phyloP scores from a whole-genome alignment of 2,113 vertebrate species.

The Ceyx melanurus region DNA sequence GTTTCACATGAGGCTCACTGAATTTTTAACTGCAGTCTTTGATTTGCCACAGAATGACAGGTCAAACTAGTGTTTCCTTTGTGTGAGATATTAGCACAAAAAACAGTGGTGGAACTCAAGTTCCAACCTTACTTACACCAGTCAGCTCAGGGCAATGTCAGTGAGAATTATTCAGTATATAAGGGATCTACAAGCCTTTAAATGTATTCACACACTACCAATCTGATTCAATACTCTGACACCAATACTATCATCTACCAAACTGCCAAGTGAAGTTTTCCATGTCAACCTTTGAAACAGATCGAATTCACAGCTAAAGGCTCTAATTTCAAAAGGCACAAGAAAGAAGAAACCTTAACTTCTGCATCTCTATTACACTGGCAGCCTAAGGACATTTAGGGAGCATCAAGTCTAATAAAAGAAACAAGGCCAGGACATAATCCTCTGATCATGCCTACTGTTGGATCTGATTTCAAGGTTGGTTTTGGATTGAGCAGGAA shows the following conservation, averaged over 20 bases:
- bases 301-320: neutral
- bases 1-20: neutral
- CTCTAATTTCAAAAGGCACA: neutral
- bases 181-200: neutral
- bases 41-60: neutral
- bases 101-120: neutral
- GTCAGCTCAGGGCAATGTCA: neutral
- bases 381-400: neutral
- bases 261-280: neutral
- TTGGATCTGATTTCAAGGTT: neutral
- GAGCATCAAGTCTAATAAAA: neutral
- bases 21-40: neutral
- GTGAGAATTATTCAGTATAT: neutral
- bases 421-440: neutral
- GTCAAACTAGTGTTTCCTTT: neutral
- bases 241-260: neutral
- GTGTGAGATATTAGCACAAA: neutral
- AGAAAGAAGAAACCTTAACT: neutral
- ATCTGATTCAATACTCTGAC: neutral
- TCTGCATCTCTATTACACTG: neutral
- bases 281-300: neutral
- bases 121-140: neutral
- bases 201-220: neutral
- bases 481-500: neutral
- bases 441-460: neutral